phyloP scores from a whole-genome alignment of 2,113 vertebrate genomes.

The Ivindomyrus marchei region DNA sequence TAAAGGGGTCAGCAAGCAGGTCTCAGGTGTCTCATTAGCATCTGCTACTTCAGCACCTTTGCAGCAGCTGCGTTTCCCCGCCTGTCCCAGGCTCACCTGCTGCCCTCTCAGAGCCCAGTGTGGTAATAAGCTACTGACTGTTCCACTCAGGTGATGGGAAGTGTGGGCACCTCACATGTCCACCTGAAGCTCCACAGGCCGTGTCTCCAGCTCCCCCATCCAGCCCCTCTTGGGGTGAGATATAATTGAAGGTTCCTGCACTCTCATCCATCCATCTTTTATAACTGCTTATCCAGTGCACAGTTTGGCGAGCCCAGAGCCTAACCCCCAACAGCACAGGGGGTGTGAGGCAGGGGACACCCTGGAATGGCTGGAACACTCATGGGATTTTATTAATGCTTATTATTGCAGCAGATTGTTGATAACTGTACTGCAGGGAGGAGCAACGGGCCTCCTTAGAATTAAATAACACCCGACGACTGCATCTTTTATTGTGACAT shows the following conservation, averaged over 20 bases:
- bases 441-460: neutral
- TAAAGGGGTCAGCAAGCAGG: constrained; percentile 48
- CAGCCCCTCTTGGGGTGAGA: neutral
- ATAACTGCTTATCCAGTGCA: neutral
- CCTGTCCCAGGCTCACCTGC: constrained; percentile 6
- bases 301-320: neutral
- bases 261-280: neutral
- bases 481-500: neutral
- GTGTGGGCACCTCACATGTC: neutral
- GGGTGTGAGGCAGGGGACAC: neutral
- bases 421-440: neutral
- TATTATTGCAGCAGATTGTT: constrained; percentile 1
- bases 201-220: neutral
- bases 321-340: neutral
- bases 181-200: neutral
- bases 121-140: constrained; percentile 13
- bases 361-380: neutral
- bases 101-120: neutral
- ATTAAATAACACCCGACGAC: neutral
- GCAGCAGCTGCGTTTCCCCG: constrained; percentile 34
- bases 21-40: constrained; percentile 50
- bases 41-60: constrained; percentile 48
- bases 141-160: neutral
- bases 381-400: neutral
- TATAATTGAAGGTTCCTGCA: neutral